phyloP scores from a whole-genome alignment of 2,888 invertebrate species.

The Notodonta dromedarius region DNA sequence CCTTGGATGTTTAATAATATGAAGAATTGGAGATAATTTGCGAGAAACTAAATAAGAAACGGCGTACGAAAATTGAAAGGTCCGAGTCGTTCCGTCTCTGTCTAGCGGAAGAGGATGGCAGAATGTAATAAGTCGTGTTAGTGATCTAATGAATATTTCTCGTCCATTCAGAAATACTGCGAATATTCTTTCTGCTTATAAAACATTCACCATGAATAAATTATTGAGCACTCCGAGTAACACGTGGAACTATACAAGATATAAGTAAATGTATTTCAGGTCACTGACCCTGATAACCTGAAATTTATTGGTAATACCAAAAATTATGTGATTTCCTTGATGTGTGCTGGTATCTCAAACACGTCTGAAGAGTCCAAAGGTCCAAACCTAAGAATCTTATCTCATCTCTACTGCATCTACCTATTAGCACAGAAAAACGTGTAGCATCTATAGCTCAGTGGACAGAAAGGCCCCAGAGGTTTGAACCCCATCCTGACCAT shows the following conservation, averaged over 20 bases:
- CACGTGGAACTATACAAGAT: neutral
- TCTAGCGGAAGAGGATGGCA: slow-evolving; percentile 39
- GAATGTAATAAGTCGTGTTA: slow-evolving; percentile 18
- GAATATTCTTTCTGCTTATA: neutral
- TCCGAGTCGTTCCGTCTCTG: slow-evolving; percentile 47
- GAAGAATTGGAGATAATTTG: slow-evolving; percentile 85
- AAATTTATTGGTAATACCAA: too few relatives aligned
- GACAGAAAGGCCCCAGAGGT: too few relatives aligned
- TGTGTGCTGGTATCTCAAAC: too few relatives aligned
- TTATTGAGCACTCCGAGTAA: neutral
- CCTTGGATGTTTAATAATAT: slow-evolving; percentile 83
- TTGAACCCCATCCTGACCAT: too few relatives aligned
- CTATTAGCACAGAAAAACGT: too few relatives aligned
- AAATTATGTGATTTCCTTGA: too few relatives aligned
- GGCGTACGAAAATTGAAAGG: slow-evolving; percentile 82
- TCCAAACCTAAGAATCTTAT: too few relatives aligned
- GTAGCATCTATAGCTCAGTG: too few relatives aligned
- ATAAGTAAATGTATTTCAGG: too few relatives aligned
- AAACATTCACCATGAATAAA: neutral
- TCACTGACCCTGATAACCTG: too few relatives aligned
- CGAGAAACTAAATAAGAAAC: slow-evolving; percentile 85
- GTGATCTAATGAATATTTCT: slow-evolving; percentile 18
- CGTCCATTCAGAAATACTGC: slow-evolving; percentile 1
- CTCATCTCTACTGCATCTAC: too few relatives aligned
- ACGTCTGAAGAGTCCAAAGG: too few relatives aligned